Evolutionary conservation across 2,113 vertebrate species (phyloP).

Genomic region (Silurus meridionalis): DNA sequence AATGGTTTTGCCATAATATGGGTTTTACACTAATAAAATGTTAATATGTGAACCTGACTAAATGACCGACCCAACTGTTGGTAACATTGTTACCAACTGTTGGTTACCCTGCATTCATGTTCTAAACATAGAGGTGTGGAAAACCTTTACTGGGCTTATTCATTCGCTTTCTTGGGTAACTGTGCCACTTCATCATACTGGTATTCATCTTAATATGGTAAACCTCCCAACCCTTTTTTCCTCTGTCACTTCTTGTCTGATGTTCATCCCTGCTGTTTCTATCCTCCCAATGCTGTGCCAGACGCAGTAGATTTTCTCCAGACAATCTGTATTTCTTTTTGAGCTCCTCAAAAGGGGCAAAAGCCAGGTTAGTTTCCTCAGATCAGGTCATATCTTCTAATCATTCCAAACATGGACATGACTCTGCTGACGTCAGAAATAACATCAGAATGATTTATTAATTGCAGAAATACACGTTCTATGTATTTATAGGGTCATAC

Average conservation of each 20-base stretch:
- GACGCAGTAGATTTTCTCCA: conserved; percentile 73
- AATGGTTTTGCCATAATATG: background rate
- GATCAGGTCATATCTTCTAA: conserved; percentile 29
- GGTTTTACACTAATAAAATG: background rate
- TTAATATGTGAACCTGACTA: background rate
- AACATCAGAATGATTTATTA: background rate
- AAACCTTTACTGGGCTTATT: too few relatives aligned
- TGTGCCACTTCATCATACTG: background rate
- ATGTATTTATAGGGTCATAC: background rate
- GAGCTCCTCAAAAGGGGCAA: conserved; percentile 75
- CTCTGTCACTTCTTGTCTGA: conserved; percentile 35
- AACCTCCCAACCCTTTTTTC: background rate
- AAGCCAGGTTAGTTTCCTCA: conserved; percentile 74
- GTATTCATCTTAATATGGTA: background rate
- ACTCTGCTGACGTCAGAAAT: background rate
- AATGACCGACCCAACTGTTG: background rate
- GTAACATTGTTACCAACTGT: background rate
- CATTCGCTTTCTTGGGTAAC: background rate
- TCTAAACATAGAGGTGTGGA: background rate
- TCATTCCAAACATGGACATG: background rate
- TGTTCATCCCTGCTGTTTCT: conserved; percentile 53
- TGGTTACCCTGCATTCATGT: background rate
- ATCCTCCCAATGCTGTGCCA: conserved; percentile 57
- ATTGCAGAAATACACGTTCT: background rate
- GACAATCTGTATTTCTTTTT: conserved; percentile 74